phyloP scores from a whole-genome alignment of 2,113 vertebrate genomes.

The Aldabrachelys gigantea region DNA sequence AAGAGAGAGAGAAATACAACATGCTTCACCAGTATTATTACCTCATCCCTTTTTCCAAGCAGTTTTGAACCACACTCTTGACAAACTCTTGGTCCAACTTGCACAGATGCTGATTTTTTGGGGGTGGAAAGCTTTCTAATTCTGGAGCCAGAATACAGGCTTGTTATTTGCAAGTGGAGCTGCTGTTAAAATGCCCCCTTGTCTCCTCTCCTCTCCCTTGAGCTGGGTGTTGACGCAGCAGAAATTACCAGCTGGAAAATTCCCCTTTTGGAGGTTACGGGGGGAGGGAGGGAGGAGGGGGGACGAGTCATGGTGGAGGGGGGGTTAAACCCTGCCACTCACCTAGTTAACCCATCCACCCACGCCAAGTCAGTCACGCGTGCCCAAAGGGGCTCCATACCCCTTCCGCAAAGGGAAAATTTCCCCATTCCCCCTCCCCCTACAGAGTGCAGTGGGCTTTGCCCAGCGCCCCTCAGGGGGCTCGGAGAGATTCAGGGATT shows the following conservation, averaged over 20 bases:
- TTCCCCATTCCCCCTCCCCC: not conserved
- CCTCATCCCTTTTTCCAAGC: slow-evolving; percentile 77
- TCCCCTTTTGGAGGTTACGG: slow-evolving; percentile 89
- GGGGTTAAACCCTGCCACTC: slow-evolving; percentile 75
- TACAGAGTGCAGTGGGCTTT: not conserved
- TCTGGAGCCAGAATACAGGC: slow-evolving; percentile 54
- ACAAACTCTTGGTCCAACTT: slow-evolving; percentile 77
- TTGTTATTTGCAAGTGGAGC: slow-evolving; percentile 67
- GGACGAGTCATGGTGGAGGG: not conserved
- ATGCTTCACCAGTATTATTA: slow-evolving; percentile 70
- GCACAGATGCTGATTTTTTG: slow-evolving; percentile 70
- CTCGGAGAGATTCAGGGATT: not conserved
- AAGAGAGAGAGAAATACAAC: slow-evolving; percentile 44
- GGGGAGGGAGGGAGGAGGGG: slow-evolving; percentile 37
- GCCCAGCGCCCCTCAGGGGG: not conserved
- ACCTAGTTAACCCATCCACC: slow-evolving; percentile 13
- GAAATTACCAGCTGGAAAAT: slow-evolving; percentile 94
- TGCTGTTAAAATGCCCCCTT: slow-evolving; percentile 77
- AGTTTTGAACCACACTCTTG: slow-evolving; percentile 70
- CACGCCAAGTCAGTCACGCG: slow-evolving; percentile 31
- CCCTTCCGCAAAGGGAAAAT: not conserved
- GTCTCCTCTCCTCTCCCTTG: slow-evolving; percentile 79
- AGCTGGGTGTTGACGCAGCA: slow-evolving; percentile 96
- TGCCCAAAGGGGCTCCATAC: not conserved
- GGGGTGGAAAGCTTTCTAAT: slow-evolving; percentile 45